Base-by-base conservation (phyloP, 1,140 invertebrate species). In the Polyergus mexicanus region DNA sequence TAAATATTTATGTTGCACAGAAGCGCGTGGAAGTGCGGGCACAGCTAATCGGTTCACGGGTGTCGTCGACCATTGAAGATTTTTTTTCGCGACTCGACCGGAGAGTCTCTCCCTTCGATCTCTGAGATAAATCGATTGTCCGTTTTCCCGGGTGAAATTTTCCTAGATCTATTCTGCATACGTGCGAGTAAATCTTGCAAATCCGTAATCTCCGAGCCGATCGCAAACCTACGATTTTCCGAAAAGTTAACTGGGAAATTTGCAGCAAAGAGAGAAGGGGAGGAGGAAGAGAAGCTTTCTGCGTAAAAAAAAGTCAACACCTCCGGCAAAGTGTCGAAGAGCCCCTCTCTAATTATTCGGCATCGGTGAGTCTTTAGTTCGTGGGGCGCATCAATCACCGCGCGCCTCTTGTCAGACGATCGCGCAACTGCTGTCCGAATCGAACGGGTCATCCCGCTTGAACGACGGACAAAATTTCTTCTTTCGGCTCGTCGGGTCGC, bases 1-100 rank as follows among this genome's bases (percentile, higher is more conserved):
- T 94, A 95, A 95, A 95, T 95, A 95, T 95, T 95, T 95, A 95
- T 95, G 94, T 91, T 94, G 92, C 88, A 51, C 47, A 90, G 90
- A 93, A 90, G 91, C 65, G 74, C 28, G 85, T 89, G 87, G 90
- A 92, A 93, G 92, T 93, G 92, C 83, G 77, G 86, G 89, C 91
- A 92, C 85, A 83, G 88, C 91, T 94, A 94, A 94, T 94, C 94
- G 94, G 90, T 94, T 94, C 93, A 87, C 88, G 88, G 90, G 91
- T 93, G 91, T 93, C 90, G 90, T 92, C 91, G 5, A 93, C 94
- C 92, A 94, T 93, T 90, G 92, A 74, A 74, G 86, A 92, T 89
- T 88, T 91, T 90, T 90, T 84, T 81, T 88, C 47, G 86, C 69
- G 41, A 13, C 47, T 47, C 38, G 51, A 25, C 28, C 62, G 38